Conservation (phyloP, 2,113 vertebrate genomes). For the Gorsachius goisagi region DNA sequence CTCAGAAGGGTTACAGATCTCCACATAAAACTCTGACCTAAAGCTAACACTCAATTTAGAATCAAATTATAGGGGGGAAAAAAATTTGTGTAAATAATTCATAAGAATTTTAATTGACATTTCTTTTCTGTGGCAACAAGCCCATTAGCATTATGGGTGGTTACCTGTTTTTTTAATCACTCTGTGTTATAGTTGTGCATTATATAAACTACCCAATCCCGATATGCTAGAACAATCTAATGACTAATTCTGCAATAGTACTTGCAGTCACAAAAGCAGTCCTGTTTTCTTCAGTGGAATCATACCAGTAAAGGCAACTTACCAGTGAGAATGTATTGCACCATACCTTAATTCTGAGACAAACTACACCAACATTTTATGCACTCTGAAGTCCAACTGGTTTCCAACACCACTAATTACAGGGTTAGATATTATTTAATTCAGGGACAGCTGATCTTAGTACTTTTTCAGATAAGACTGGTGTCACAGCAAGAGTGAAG, state of each 20-base stretch:
- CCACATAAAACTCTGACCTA: constrained; percentile 6
- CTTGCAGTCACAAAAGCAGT: background rate
- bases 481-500: background rate
- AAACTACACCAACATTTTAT: background rate
- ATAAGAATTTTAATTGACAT: constrained; percentile 59
- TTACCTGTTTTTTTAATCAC: constrained; percentile 64
- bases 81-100: constrained; percentile 50
- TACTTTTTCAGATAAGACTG: background rate
- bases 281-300: background rate
- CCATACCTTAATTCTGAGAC: background rate
- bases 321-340: background rate
- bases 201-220: background rate
- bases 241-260: background rate
- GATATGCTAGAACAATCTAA: background rate
- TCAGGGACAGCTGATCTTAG: background rate
- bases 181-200: constrained; percentile 28
- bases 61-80: background rate
- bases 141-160: constrained; percentile 33
- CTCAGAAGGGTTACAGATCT: background rate
- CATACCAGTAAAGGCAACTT: background rate
- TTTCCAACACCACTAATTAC: background rate
- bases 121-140: constrained; percentile 39
- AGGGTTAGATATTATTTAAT: background rate
- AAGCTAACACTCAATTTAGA: background rate
- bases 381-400: background rate